Conservation (phyloP, 1,140 invertebrate species). For the Trachymyrmex cornetzi region DNA sequence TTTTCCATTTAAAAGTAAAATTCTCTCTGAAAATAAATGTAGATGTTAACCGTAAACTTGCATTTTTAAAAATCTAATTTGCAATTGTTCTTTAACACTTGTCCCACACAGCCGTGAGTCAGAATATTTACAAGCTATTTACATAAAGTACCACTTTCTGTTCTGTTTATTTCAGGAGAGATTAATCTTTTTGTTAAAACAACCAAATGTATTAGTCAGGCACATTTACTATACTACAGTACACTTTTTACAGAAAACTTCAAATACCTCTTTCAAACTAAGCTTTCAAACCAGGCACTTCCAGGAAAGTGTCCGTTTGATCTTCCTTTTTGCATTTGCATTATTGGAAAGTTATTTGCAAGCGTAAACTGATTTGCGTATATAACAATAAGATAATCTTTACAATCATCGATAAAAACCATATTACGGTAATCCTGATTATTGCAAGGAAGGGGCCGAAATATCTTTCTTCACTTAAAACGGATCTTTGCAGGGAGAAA, state of each 20-base stretch:
- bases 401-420: constrained; percentile 25
- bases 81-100: constrained; percentile 10
- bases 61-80: constrained; percentile 24
- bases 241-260: not conserved
- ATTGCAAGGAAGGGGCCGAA: not conserved
- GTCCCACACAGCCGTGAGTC: not conserved
- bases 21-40: not conserved
- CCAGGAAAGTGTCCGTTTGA: not conserved
- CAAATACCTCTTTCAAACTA: not conserved
- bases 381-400: not conserved
- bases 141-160: constrained; percentile 8
- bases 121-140: constrained; percentile 33
- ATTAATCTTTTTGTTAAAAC: constrained; percentile 14
- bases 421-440: constrained; percentile 4
- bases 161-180: constrained; percentile 5
- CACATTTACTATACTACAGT: not conserved
- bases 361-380: constrained; percentile 6
- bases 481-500: not conserved
- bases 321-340: not conserved
- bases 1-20: not conserved
- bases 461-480: not conserved
- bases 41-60: not conserved
- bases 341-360: not conserved
- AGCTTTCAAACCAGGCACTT: too few relatives aligned
- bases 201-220: not conserved